Conservation (phyloP, 2,113 vertebrate species). For the Ia io region DNA sequence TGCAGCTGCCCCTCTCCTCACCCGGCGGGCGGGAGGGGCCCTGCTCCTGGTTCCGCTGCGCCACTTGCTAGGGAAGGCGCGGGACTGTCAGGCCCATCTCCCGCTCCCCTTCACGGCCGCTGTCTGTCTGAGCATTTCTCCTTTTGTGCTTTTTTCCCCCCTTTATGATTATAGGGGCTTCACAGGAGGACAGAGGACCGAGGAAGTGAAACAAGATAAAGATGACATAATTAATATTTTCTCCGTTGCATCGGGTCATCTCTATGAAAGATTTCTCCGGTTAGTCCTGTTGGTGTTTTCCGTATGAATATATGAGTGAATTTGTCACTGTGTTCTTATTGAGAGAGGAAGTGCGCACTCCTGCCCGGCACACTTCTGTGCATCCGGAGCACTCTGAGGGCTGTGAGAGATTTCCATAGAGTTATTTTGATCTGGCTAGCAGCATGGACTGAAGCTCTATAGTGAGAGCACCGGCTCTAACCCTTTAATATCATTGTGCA, state of each 20-base stretch:
- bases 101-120: neutral
- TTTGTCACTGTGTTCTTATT: neutral
- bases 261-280: constrained; percentile 98
- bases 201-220: constrained; percentile 93
- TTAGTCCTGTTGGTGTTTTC: constrained; percentile 78
- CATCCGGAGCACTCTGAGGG: constrained; percentile 2
- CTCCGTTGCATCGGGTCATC: constrained; percentile 96
- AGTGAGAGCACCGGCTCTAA: neutral
- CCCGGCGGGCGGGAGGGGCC: too few relatives aligned
- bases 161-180: constrained; percentile 87
- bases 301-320: neutral
- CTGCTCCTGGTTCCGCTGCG: neutral
- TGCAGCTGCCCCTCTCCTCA: neutral
- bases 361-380: neutral
- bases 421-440: neutral
- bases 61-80: neutral
- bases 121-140: neutral
- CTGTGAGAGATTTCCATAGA: neutral
- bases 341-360: neutral
- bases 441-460: neutral
- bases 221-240: constrained; percentile 98
- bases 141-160: neutral
- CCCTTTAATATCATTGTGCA: neutral
- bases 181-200: constrained; percentile 89
- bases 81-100: neutral